Base-by-base conservation (phyloP, 2,113 vertebrate genomes). In the Pterophyllum scalare region DNA sequence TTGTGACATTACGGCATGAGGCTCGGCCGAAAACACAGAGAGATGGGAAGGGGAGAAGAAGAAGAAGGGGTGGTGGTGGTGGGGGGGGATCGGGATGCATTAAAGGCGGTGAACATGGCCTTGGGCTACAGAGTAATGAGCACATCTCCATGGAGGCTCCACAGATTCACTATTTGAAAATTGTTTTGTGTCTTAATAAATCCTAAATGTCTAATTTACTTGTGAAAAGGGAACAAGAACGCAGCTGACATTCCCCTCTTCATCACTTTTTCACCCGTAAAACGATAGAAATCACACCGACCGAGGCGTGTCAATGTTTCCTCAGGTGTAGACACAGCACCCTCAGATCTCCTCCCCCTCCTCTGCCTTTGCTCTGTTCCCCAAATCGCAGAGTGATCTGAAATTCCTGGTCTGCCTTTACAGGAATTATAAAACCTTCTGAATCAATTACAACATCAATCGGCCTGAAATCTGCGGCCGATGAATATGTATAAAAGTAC, bases 181-280 rank as follows among this genome's bases (percentile, higher is more conserved):
- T 95, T 96, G 97, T 97, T 97, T 98, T 96, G 97, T 97, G 97
- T 98, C 97, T 97, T 98, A 97, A 99, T 98, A 99, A 98, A 97
- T 97, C 97, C 97, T 98, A 97, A 98, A 98, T 97, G 97, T 98
- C 97, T 98, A 97, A 98, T 98, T 98, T 98, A 97, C 96, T 97
- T 0, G 94, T 95, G 96, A 96, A 97, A 97, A 96, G 96, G 93
- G 95, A 96, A 97, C 96, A 97, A 97, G 96, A 98, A 97, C 98
- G 97, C 94, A 5, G 94, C 93, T 93, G 92, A 96, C 95, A 93
- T 94, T 94, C 91, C 90, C 95, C 95, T 96, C 96, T 24, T 31
- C 57, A 1, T 61, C n/a, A 6, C 0, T 20, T n/a, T 7, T 43
- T 19, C 24, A 22, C 57, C 77, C 96, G 96, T 7, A 49, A 58